Evolutionary conservation across 1,140 invertebrate species (phyloP), one percentile per base, ranked within the genome.

Genomic region (Stegodyphus dumicola): DNA sequence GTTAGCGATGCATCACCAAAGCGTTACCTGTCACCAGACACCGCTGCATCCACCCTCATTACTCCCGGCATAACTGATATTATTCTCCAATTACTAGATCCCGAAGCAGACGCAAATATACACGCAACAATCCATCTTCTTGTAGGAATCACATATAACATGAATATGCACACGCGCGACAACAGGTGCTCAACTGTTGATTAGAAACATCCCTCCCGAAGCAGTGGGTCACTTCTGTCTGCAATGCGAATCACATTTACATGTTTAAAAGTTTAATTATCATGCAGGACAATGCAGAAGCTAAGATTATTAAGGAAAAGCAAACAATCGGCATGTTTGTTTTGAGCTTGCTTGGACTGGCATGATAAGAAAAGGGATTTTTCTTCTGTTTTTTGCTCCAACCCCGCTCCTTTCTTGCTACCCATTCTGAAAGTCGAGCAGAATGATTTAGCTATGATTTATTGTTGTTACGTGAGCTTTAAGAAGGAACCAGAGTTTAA

Each of bases 121-220:
- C n/a, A 52, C 73, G 33, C 33, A 33, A 33, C 33, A 33, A 33
- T 33, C 33, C 33, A 33, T 33, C 33, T 33, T 33, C 33, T 33
- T 33, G 33, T 3, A 33, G 33, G 33, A 33, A 33, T 33, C 33
- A 33, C 33, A 33, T 33, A 33, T 33, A 33, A 33, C 33, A 33
- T 33, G 33, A 33, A 33, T 33, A 69, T 54, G 75, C 17, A 18
- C 70, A 74, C 15, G 53, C n/a, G 9, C n/a, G 13, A 33, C 15
- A 75, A 83, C 80, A 83, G 80, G 80, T 83, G 80, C 75, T 83
- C 60, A 83, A 74, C 80, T 83, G 80, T 83, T 83, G 80, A 83
- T 83, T 83, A 83, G 78, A 60, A 60, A 78, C 69, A 80, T 73
- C 53, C 66, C 77, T 77, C 17, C 33, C 33, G 49, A n/a, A 69